A percentile compares a stretch with the other conserved stretches of the same genome.
Evolutionary conservation across 92 coral and sea anemone species (phyloP).

Genomic region (Epizoanthus scotinus): DNA sequence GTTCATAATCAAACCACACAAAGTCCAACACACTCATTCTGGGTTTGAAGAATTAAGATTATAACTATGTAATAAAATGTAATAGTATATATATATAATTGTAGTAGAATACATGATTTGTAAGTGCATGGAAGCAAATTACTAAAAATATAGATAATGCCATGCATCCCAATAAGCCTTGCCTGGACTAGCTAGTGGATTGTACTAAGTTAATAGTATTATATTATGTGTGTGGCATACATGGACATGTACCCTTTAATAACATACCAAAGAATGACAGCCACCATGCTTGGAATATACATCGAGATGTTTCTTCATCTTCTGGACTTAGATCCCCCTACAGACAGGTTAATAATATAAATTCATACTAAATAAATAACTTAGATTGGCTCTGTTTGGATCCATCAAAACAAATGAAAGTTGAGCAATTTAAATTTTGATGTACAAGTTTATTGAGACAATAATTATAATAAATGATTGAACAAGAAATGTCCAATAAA

Average conservation of each 20-base stretch:
- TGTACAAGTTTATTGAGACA: no score
- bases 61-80: not conserved
- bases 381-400: no score
- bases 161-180: slow-evolving; percentile 16
- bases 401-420: no score
- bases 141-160: slow-evolving; percentile 9
- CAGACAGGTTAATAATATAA: not conserved
- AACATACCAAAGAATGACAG: slow-evolving; percentile 87
- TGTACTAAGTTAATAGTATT: no score
- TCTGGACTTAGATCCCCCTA: slow-evolving; percentile 86
- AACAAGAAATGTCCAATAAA: no score
- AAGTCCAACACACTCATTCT: not conserved
- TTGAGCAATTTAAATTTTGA: no score
- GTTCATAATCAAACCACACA: not conserved
- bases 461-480: no score
- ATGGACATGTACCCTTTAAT: no score
- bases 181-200: slow-evolving; percentile 25
- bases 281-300: slow-evolving; percentile 94
- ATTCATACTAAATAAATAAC: not conserved
- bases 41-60: not conserved
- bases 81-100: no score
- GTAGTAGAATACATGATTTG: not conserved
- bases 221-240: not conserved
- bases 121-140: not conserved
- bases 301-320: slow-evolving; percentile 50